phyloP scores from a whole-genome alignment of 2,797 vertebrate genomes.

The Oreonectes daqikongensis region DNA sequence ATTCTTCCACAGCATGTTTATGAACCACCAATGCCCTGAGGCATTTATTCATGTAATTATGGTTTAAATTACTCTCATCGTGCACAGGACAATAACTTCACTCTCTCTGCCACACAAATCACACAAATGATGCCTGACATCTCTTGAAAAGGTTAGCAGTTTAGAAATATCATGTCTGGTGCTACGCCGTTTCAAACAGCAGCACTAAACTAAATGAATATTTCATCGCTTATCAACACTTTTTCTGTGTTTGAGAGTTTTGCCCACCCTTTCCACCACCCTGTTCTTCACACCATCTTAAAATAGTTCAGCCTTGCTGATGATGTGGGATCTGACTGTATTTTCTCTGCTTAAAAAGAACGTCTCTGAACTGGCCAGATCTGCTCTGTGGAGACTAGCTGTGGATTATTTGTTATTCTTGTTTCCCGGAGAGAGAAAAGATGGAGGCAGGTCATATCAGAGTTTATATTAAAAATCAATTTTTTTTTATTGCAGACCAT shows the following conservation, averaged over 20 bases:
- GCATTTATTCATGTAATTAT: conserved; percentile 67
- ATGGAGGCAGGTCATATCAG: background rate
- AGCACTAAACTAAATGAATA: conserved; percentile 29
- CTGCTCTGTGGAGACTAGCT: conserved; percentile 27
- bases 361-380: conserved; percentile 17
- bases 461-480: too few relatives aligned
- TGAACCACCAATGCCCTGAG: conserved; percentile 30
- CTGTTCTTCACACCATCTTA: conserved; percentile 48
- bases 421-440: background rate
- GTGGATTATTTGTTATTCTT: conserved; percentile 13
- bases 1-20: conserved; percentile 6
- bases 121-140: background rate
- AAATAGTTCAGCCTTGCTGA: conserved; percentile 54
- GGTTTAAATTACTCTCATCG: conserved; percentile 65
- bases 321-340: conserved; percentile 33
- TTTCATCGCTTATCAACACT: conserved; percentile 58
- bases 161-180: background rate
- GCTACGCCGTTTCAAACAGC: background rate
- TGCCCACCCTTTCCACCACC: conserved; percentile 10
- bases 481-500: too few relatives aligned
- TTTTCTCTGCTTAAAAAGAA: conserved; percentile 16
- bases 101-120: conserved; percentile 46
- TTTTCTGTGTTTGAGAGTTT: conserved; percentile 31
- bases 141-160: background rate
- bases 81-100: background rate